These are phyloP conservation scores for Catocala sponsa DNA, from an alignment of 2,888 invertebrate genomes.

Conservation along the genomic window DNA sequence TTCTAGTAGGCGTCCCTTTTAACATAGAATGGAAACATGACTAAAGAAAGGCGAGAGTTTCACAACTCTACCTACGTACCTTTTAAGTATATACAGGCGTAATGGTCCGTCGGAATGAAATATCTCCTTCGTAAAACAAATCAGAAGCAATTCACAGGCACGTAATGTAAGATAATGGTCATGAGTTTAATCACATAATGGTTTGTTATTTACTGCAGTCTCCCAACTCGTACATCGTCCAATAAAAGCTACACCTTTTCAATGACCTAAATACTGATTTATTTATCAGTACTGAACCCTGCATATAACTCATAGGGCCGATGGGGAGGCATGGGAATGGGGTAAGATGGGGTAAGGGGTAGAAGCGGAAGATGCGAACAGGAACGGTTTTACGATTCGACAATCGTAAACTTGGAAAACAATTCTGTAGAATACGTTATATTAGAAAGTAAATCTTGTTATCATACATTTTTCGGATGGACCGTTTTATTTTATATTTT, in stretches of 20 bases:
- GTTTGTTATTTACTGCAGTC: slow-evolving; percentile 56
- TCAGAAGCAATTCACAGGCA: slow-evolving; percentile 22
- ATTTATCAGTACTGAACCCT: slow-evolving; percentile 65
- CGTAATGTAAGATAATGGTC: slow-evolving; percentile 40
- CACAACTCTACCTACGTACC: too few relatives aligned
- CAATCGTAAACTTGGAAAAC: slow-evolving; percentile 67
- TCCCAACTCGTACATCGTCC: slow-evolving; percentile 50
- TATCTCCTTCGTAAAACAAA: background rate
- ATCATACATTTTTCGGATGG: slow-evolving; percentile 34
- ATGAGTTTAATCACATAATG: slow-evolving; percentile 63
- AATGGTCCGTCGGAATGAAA: too few relatives aligned
- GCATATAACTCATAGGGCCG: slow-evolving; percentile 61
- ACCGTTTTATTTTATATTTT: slow-evolving; percentile 21
- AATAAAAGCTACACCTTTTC: slow-evolving; percentile 63
- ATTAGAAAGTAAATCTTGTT: slow-evolving; percentile 45
- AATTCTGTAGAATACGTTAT: slow-evolving; percentile 59
- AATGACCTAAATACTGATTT: slow-evolving; percentile 71
- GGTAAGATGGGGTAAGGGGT: slow-evolving; percentile 39
- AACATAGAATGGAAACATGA: too few relatives aligned
- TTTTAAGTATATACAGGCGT: too few relatives aligned
- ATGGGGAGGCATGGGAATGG: slow-evolving; percentile 29
- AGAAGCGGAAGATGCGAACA: slow-evolving; percentile 47
- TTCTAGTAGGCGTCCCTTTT: too few relatives aligned
- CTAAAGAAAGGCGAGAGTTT: too few relatives aligned
- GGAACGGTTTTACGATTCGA: slow-evolving; percentile 63